A percentile compares a stretch with the other conserved stretches of the same genome.
These are phyloP conservation scores for Saccostrea glomerata DNA, from an alignment of 1,140 invertebrate genomes.

Conservation along the genomic window DNA sequence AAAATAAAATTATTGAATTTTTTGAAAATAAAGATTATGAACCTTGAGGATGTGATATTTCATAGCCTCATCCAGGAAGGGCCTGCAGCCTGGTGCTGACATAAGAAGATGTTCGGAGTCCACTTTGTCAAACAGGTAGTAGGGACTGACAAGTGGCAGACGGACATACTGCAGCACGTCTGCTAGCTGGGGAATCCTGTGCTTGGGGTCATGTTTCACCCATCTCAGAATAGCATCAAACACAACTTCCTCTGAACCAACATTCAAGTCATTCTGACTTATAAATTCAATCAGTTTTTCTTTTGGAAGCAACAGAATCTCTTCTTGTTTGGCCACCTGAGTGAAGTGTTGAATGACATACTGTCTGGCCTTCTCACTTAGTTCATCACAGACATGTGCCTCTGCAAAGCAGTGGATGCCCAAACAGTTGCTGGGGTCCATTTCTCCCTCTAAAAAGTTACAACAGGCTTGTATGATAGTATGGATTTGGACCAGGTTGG, in stretches of 20 bases:
- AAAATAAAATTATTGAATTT: not conserved
- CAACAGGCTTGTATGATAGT: constrained; percentile 82
- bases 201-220: constrained; percentile 78
- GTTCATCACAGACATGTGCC: constrained; percentile 79
- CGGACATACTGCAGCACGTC: constrained; percentile 81
- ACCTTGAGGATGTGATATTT: constrained; percentile 78
- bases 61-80: constrained; percentile 80
- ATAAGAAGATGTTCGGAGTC: constrained; percentile 75
- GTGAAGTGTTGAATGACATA: constrained; percentile 72
- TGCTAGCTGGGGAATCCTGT: constrained; percentile 51
- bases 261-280: constrained; percentile 79
- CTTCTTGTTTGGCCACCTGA: constrained; percentile 77
- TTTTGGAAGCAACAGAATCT: constrained; percentile 78
- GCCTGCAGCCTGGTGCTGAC: constrained; percentile 69
- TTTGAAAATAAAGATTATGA: not conserved
- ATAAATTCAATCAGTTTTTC: constrained; percentile 80
- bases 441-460: constrained; percentile 80
- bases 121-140: constrained; percentile 81
- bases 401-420: constrained; percentile 83
- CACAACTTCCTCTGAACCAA: constrained; percentile 81
- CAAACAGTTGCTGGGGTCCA: constrained; percentile 81
- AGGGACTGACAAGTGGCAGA: constrained; percentile 81
- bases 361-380: constrained; percentile 79
- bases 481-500: constrained; percentile 81
- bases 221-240: constrained; percentile 80